A percentile compares a stretch with the other conserved stretches of the same genome.
phyloP scores from a whole-genome alignment of 1,140 invertebrate species.

The Solenopsis invicta region DNA sequence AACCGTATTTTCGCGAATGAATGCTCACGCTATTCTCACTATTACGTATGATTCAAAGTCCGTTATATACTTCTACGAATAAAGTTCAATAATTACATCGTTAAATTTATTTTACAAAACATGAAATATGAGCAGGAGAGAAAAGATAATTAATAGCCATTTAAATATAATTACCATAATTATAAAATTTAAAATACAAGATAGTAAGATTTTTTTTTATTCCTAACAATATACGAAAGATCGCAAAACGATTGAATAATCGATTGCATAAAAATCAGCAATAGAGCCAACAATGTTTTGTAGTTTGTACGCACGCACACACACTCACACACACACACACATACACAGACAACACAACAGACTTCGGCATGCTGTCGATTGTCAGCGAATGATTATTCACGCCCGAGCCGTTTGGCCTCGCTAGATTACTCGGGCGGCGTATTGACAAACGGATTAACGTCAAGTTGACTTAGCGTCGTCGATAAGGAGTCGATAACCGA shows the following conservation, averaged over 20 bases:
- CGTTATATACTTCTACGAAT: neutral
- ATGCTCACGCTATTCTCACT: neutral
- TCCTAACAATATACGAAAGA: neutral
- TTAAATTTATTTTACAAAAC: neutral
- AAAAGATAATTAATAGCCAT: neutral
- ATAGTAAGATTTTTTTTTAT: neutral
- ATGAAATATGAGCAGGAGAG: neutral
- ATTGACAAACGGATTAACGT: slow-evolving; percentile 74
- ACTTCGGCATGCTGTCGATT: slow-evolving; percentile 53
- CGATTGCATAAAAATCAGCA: slow-evolving; percentile 14
- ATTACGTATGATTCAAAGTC: neutral
- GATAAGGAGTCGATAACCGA: slow-evolving; percentile 76
- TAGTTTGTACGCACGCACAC: neutral
- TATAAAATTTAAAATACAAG: slow-evolving; percentile 9
- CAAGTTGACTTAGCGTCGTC: slow-evolving; percentile 65
- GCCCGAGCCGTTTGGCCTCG: slow-evolving; percentile 62
- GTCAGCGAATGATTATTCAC: slow-evolving; percentile 71
- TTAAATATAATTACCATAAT: neutral
- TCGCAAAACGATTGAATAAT: neutral
- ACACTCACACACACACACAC: neutral
- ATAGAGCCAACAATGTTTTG: neutral
- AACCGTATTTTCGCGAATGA: slow-evolving; percentile 15
- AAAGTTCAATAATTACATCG: neutral
- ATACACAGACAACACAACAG: neutral
- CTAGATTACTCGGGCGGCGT: slow-evolving; percentile 65